These are phyloP conservation scores for Paradoxurus hermaphroditus DNA, from an alignment of 2,113 vertebrate species.

Conservation along the genomic window DNA sequence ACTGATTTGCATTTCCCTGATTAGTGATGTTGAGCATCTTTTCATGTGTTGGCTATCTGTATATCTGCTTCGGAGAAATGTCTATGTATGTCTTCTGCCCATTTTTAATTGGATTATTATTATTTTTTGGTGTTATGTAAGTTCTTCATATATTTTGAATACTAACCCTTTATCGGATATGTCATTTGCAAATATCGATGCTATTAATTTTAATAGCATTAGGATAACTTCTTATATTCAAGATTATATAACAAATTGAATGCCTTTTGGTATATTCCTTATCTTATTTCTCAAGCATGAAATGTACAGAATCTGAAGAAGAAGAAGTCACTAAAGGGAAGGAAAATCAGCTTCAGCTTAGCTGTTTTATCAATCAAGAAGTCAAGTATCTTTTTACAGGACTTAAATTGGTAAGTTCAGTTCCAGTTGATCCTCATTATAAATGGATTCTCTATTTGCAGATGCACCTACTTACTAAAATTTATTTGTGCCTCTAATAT, in stretches of 20 bases:
- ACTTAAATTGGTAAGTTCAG: conserved; percentile 91
- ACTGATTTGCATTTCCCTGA: background rate
- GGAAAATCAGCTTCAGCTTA: conserved; percentile 97
- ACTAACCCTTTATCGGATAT: background rate
- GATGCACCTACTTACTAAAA: background rate
- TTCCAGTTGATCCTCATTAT: background rate
- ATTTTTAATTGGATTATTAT: background rate
- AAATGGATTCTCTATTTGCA: background rate
- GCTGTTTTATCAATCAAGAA: conserved; percentile 99
- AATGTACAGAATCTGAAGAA: conserved; percentile 97
- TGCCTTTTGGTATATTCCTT: conserved; percentile 75
- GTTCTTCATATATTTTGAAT: background rate
- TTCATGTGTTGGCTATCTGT: background rate
- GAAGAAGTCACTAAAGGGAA: conserved; percentile 96
- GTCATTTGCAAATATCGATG: background rate
- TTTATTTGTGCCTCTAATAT: background rate
- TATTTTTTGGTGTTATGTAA: background rate
- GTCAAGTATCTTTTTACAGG: conserved; percentile 99
- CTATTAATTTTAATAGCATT: conserved; percentile 6
- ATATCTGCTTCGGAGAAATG: background rate
- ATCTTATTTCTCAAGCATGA: conserved; percentile 90
- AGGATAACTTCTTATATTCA: conserved; percentile 11
- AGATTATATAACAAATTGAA: background rate
- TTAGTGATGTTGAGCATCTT: background rate
- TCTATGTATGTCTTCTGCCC: background rate